Evolutionary conservation across 2,797 vertebrate genomes (phyloP), one percentile per base, ranked within the genome.

Genomic region (Takifugu ocellatus): DNA sequence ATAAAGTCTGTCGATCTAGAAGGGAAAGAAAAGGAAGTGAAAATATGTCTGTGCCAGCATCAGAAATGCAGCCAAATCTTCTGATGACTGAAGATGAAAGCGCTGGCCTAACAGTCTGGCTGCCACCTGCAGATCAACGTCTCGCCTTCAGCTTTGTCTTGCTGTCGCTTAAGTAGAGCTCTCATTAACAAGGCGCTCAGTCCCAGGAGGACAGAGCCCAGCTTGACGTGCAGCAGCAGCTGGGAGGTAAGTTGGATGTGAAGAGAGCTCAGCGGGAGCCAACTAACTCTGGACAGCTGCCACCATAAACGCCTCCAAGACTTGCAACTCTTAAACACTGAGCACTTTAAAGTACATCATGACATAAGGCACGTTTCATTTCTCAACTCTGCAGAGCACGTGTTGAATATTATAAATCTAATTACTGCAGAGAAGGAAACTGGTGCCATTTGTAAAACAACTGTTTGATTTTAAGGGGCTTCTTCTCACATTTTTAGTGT

Each of bases 1-100:
- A 98, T 77, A 46, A 96, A 93, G 77, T 98, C 96, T 60, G 88
- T 66, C 0, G 96, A 96, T 85, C 97, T 99, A 82, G 54, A 58
- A 49, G 25, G 42, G 49, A n/a, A 25, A 42, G n/a, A 33, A 43
- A 51, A 68, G 59, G 70, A 27, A 68, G 74, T 68, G 63, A 75
- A 29, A 74, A 61, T 15, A 51, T 26, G 52, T 61, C 50, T 54
- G 68, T 78, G 82, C 76, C 74, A 80, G 49, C 24, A 39, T 45
- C 45, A 46, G 46, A 59, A 31, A 25, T 17, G 16, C 27, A 68
- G 73, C 67, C 63, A 69, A 70, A 66, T 47, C 53, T 51, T 72
- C 63, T 72, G 70, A 70, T 72, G 57, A 36, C 54, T 56, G 68
- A 10, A 16, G 47, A 64, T 6, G 60, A 73, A 73, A 76, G 74